Evolutionary conservation across 1,140 invertebrate species (phyloP), one percentile per base, ranked within the genome.

Genomic region (Trichonephila clavipes): DNA sequence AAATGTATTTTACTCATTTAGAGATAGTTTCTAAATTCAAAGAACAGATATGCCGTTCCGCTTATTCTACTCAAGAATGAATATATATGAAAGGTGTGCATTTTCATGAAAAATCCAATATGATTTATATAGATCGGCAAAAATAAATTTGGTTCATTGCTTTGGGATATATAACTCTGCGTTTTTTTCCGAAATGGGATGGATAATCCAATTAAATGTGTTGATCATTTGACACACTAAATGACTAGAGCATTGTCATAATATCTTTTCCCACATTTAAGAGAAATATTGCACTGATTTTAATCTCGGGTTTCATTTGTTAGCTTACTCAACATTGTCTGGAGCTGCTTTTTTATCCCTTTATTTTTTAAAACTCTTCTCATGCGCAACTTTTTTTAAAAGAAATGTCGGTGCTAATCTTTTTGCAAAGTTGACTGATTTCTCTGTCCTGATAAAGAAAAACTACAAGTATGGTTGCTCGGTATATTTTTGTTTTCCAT

Each of bases 391-490:
- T 72, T 40, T 28, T 28, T 77, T 77, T 77, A 40, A 18, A 34
- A 28, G 28, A 77, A 77, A 16, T 77, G 72, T 14, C 24, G 72
- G 34, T 18, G 72, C 28, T 77, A 77, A 77, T 77, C 72, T 77
- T 40, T 40, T 40, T 77, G 72, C 72, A 77, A 77, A 77, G 72
- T 40, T 77, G 72, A 77, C 72, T 77, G 72, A 77, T 77, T 77
- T 77, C 72, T 77, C 72, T 77, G 72, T 77, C 72, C 72, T 77
- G 72, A 77, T 77, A 77, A 77, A 77, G 14, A 77, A 77, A 77
- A 77, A 77, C 72, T 77, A 34, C 28, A 77, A 77, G 72, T 77
- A 34, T 77, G 72, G 62, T 18, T 18, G 24, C 34, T 34, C 72
- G 72, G 28, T 40, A 19, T 77, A 40, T 77, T 34, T 77, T 77